A percentile compares a stretch with the other conserved stretches of the same genome.
Conservation (phyloP, 2,888 invertebrate genomes). For the Acutogordius australiensis region DNA sequence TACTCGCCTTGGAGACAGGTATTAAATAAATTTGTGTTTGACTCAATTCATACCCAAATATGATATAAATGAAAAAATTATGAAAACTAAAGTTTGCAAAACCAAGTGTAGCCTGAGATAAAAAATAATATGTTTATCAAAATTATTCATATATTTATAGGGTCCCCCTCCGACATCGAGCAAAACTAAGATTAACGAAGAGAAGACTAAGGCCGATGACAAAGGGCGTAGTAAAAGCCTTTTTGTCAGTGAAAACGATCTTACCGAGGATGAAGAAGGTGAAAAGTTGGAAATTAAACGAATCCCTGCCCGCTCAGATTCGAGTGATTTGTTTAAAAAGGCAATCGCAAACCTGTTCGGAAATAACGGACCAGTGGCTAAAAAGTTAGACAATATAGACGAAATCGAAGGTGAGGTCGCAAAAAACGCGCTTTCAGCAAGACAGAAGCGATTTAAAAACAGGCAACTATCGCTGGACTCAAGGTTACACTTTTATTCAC, state of each 20-base stretch:
- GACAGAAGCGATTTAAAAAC: background rate
- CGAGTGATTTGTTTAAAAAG: background rate
- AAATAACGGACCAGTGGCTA: background rate
- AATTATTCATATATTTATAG: background rate
- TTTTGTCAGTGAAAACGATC: background rate
- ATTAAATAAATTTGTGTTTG: too few relatives aligned
- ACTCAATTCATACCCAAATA: too few relatives aligned
- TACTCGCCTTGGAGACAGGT: conserved; percentile 9
- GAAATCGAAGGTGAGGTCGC: background rate
- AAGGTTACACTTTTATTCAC: background rate
- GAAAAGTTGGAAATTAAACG: background rate
- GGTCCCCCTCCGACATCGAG: conserved; percentile 4
- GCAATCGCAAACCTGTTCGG: background rate
- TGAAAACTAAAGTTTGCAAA: too few relatives aligned
- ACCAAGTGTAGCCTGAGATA: too few relatives aligned
- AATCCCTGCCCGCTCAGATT: background rate
- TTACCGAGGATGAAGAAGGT: background rate
- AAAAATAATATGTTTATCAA: conserved; percentile 3
- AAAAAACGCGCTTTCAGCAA: background rate
- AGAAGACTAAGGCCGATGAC: background rate
- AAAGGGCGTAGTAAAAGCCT: too few relatives aligned
- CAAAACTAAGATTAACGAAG: background rate
- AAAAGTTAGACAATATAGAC: background rate
- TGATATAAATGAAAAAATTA: too few relatives aligned
- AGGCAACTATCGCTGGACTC: background rate